Base-by-base conservation (phyloP, 2,888 invertebrate species). In the Agriopis leucophaearia region DNA sequence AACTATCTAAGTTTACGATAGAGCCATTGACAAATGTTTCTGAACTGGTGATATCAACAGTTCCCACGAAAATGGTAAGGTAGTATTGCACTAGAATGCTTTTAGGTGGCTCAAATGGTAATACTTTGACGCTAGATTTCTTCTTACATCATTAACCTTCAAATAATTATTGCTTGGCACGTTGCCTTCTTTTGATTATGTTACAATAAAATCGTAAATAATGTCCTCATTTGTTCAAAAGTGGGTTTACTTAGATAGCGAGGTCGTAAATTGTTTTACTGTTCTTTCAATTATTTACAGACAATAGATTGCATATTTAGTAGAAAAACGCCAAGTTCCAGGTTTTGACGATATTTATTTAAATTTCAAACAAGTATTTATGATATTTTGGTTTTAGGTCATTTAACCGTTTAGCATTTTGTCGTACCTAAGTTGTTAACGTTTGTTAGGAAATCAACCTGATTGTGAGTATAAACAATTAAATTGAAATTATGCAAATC, bases 401-500 rank as follows among this genome's bases (percentile, higher is more conserved):
- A 44, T n/a, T 44, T 44, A n/a, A 12, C 0, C 27, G n/a, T 44
- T 5, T 13, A 13, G 5, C 44, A 1, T 0, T 7, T 44, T 44
- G 47, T 5, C 47, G 47, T 16, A 47, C 10, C 70, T 58, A 65
- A 60, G 59, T 52, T 55, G 70, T 69, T 58, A 61, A 58, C 56
- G 63, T 71, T 51, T 58, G 54, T 66, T 66, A 66, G 50, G 69
- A 70, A 63, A 67, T 66, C 66, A 69, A 65, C 66, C 48, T 63
- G 63, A 65, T 65, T 63, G 60, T 67, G 40, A 64, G 15, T 72
- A 68, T 69, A 79, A 80, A 86, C 86, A 87, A 87, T 86, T 85
- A 84, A 83, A 67, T 64, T 50, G 69, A 81, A 79, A 83, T 87
- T 88, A 88, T 88, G 85, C 82, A 84, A 88, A 87, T 85, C 72